Evolutionary conservation across 2,797 vertebrate species (phyloP), one percentile per base, ranked within the genome.

Genomic region (Malurus splendens): DNA sequence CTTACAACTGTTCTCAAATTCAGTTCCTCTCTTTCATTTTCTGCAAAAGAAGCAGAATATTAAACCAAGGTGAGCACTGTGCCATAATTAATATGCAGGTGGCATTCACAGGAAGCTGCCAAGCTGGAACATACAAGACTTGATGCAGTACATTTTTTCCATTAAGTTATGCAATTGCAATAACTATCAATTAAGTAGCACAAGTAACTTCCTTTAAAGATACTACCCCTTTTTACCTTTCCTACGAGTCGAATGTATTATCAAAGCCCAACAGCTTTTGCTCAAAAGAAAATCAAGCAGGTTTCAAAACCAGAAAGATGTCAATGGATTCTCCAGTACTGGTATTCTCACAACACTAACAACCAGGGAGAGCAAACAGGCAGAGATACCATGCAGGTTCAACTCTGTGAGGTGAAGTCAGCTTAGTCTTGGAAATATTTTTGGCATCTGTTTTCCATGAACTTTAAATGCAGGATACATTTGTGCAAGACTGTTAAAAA

Each of bases 41-140:
- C 51, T 78, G 68, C 76, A 52, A 78, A 94, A 93, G 75, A 41
- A 90, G 47, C 54, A 81, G 81, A 95, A 93, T 78, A 72, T 85
- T 82, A 91, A 90, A 87, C 27, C 42, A 90, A 85, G 76, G 70
- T 90, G 75, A 93, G 48, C 30, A 59, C 47, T 48, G 25, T 61
- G 42, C 32, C 11, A 4, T 68, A 90, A 89, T 93, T 93, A 87
- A 81, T 36, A 90, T 90, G 82, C 78, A 52, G 82, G 45, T 74
- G 25, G n/a, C 72, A 72, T 92, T 92, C 61, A 48, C 42, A 88
- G 55, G 72, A 89, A 87, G 54, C 55, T 89, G 55, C 86, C 3
- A 5, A 87, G 51, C 54, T 71, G 68, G 22, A 88, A 57, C 44
- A 51, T 44, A 5, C 27, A 47, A 83, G 51, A 71, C 50, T 78